phyloP scores from a whole-genome alignment of 2,113 vertebrate genomes.

The Peucedramus taeniatus region DNA sequence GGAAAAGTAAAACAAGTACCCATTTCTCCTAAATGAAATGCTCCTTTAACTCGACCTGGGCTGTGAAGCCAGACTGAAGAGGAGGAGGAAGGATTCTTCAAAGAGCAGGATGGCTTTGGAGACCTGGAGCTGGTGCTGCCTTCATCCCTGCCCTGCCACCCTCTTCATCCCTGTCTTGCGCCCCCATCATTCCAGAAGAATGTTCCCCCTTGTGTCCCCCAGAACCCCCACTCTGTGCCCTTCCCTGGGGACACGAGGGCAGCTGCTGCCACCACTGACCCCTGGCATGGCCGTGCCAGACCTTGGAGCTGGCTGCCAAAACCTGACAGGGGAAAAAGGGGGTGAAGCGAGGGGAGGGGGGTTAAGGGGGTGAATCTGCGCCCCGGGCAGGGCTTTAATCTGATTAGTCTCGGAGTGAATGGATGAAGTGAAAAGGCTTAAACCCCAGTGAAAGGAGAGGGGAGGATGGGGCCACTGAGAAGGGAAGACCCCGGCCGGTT shows the following conservation, averaged over 20 bases:
- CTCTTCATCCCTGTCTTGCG: neutral
- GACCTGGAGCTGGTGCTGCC: neutral
- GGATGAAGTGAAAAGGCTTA: constrained; percentile 36
- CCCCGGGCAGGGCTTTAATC: constrained; percentile 50
- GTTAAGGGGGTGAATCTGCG: neutral
- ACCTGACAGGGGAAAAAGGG: neutral
- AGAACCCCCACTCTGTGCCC: neutral
- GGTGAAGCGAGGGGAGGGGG: neutral
- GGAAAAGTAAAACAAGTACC: rapidly evolving
- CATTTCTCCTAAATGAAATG: neutral
- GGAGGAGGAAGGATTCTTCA: neutral
- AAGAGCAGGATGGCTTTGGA: neutral
- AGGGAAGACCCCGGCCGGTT: constrained; percentile 40
- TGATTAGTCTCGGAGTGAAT: constrained; percentile 53
- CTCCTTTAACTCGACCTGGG: neutral
- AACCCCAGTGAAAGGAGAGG: constrained; percentile 20
- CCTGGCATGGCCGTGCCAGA: rapidly evolving
- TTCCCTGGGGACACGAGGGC: neutral
- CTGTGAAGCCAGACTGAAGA: neutral
- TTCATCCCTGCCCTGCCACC: neutral
- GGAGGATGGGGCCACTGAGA: neutral
- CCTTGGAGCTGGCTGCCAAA: neutral
- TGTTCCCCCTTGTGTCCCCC: neutral
- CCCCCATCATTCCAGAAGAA: neutral
- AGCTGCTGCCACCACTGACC: neutral